These are phyloP conservation scores for Micrasema longulum DNA, from an alignment of 1,140 invertebrate genomes.

Conservation along the genomic window DNA sequence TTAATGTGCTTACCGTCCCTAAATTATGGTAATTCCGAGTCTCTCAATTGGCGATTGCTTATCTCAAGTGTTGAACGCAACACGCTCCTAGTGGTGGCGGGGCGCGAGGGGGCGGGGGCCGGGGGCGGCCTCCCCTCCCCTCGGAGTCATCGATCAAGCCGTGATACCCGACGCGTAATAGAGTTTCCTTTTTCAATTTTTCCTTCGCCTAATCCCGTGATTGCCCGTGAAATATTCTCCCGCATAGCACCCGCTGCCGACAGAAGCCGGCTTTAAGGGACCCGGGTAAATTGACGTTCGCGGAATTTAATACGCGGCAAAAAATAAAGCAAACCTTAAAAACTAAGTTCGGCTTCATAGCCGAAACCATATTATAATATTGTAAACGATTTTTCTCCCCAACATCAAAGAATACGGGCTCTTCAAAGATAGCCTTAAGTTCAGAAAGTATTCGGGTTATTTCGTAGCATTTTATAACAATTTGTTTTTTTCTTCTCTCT, in stretches of 20 bases:
- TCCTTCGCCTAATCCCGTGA: slow-evolving; percentile 40
- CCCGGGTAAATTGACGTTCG: slow-evolving; percentile 27
- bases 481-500: too few relatives aligned
- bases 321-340: slow-evolving; percentile 33
- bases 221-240: slow-evolving; percentile 40
- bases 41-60: slow-evolving; percentile 42
- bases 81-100: not conserved
- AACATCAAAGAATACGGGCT: too few relatives aligned
- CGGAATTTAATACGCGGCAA: slow-evolving; percentile 25
- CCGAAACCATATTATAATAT: slow-evolving; percentile 24
- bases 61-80: slow-evolving; percentile 31
- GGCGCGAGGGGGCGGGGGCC: not conserved
- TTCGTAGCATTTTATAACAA: too few relatives aligned
- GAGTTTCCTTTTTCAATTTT: slow-evolving; percentile 43
- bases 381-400: too few relatives aligned
- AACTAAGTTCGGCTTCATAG: slow-evolving; percentile 16
- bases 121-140: not conserved
- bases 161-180: slow-evolving; percentile 39
- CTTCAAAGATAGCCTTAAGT: too few relatives aligned
- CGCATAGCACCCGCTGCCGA: not conserved
- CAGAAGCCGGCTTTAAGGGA: not conserved
- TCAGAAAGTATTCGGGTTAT: too few relatives aligned
- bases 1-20: slow-evolving; percentile 34
- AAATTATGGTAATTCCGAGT: slow-evolving; percentile 40
- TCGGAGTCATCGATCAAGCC: slow-evolving; percentile 34